These are phyloP conservation scores for Polydrusus pterygomalis DNA, from an alignment of 2,888 invertebrate genomes.

Conservation along the genomic window DNA sequence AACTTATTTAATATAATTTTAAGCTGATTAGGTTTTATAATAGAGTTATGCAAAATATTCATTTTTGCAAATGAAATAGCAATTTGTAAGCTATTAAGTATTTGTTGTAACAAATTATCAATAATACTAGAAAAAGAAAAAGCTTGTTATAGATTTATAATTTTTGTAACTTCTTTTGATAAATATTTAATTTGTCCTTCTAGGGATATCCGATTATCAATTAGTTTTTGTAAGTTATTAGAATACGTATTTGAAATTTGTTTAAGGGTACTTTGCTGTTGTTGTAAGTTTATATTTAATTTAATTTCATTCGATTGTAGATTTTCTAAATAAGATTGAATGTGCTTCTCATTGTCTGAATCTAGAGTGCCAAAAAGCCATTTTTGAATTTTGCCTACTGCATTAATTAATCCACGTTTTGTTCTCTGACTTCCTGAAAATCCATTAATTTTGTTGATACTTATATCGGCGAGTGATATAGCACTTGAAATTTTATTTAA, in stretches of 20 bases:
- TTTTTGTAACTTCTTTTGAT: not conserved
- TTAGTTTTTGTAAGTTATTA: slow-evolving; percentile 32
- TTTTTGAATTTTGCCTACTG: slow-evolving; percentile 2
- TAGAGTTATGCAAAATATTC: slow-evolving; percentile 2
- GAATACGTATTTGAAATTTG: slow-evolving; percentile 1
- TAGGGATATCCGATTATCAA: slow-evolving; percentile 17
- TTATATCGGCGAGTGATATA: not conserved
- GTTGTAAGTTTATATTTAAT: not conserved
- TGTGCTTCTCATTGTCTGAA: slow-evolving; percentile 15
- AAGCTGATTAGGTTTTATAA: not conserved
- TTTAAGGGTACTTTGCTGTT: not conserved
- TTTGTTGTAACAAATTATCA: slow-evolving; percentile 19
- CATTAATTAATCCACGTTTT: slow-evolving; percentile 19
- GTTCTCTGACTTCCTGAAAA: not conserved
- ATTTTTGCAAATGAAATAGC: slow-evolving; percentile 56
- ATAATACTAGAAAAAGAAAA: not conserved
- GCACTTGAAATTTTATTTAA: not conserved
- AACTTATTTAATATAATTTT: not conserved
- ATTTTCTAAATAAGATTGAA: not conserved
- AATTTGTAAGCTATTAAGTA: slow-evolving; percentile 55
- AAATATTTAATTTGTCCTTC: slow-evolving; percentile 14
- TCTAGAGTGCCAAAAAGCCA: slow-evolving; percentile 23
- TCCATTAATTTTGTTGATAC: not conserved
- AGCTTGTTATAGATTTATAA: not conserved
- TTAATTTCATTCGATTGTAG: not conserved